phyloP scores from a whole-genome alignment of 2,797 vertebrate genomes.

The Anguilla anguilla region DNA sequence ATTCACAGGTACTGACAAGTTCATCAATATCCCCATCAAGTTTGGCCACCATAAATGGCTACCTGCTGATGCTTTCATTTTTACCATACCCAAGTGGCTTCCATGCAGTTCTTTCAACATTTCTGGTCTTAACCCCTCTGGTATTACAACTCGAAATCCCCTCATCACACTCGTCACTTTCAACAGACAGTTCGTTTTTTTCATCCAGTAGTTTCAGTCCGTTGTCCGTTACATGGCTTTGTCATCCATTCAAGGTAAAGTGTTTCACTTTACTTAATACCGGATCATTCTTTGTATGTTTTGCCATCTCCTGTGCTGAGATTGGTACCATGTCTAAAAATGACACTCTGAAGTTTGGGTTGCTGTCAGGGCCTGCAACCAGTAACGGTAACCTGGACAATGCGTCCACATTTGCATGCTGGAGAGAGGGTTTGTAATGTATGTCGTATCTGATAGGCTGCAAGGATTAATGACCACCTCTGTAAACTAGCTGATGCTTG shows the following conservation, averaged over 20 bases:
- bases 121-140: background rate
- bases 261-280: conserved; percentile 13
- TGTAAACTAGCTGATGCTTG: background rate
- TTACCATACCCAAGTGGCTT: conserved; percentile 24
- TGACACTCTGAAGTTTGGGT: conserved; percentile 25
- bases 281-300: conserved; percentile 22
- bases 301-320: conserved; percentile 5
- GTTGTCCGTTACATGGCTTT: conserved; percentile 1
- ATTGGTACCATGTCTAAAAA: conserved; percentile 20
- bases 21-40: too few species aligned
- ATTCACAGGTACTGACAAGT: too few species aligned
- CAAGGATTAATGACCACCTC: background rate
- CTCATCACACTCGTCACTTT: conserved; percentile 16
- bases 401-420: conserved; percentile 21
- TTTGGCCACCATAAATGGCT: conserved; percentile 25
- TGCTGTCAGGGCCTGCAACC: background rate
- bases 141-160: conserved; percentile 25
- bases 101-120: conserved; percentile 21
- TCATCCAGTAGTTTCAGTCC: conserved; percentile 11
- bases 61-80: conserved; percentile 12
- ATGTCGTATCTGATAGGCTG: conserved; percentile 16
- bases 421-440: background rate
- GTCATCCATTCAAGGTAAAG: conserved; percentile 22
- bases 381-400: conserved; percentile 21
- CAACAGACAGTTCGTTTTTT: background rate